Evolutionary conservation across 2,888 invertebrate genomes (phyloP).

Genomic region (Antheraea assamensis): DNA sequence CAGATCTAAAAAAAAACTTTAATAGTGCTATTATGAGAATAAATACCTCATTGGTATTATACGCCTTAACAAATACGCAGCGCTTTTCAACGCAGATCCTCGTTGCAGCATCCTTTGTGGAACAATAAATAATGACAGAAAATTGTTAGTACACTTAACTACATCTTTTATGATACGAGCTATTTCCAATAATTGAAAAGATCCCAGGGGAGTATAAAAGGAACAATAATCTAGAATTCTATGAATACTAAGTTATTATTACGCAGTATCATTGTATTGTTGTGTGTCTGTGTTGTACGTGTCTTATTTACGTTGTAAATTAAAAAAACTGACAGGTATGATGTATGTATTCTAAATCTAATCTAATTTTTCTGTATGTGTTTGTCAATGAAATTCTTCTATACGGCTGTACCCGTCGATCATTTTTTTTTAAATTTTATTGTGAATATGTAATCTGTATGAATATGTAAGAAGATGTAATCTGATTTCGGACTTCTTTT

Average conservation of each 20-base stretch:
- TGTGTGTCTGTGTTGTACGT: background rate
- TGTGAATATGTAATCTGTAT: too few relatives aligned
- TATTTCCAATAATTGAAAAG: slow-evolving; percentile 22
- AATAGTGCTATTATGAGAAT: background rate
- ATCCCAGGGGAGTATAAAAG: slow-evolving; percentile 18
- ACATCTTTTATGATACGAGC: slow-evolving; percentile 19
- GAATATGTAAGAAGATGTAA: too few relatives aligned
- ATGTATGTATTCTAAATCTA: too few relatives aligned
- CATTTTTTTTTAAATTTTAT: too few relatives aligned
- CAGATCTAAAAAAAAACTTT: too few relatives aligned
- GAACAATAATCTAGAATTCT: slow-evolving; percentile 9
- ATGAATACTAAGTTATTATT: slow-evolving; percentile 10
- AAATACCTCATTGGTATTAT: background rate
- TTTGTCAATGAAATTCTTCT: too few relatives aligned
- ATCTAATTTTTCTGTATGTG: too few relatives aligned
- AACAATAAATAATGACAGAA: slow-evolving; percentile 29
- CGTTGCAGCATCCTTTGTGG: slow-evolving; percentile 25
- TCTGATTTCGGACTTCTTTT: too few relatives aligned
- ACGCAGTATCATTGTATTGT: slow-evolving; percentile 19
- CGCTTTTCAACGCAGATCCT: slow-evolving; percentile 22
- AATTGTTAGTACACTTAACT: slow-evolving; percentile 24
- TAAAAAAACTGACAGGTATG: background rate
- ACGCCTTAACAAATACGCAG: slow-evolving; percentile 23
- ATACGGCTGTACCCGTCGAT: too few relatives aligned
- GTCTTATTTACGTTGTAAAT: background rate